phyloP scores from a whole-genome alignment of 2,113 vertebrate genomes.

The Eulacestoma nigropectus region DNA sequence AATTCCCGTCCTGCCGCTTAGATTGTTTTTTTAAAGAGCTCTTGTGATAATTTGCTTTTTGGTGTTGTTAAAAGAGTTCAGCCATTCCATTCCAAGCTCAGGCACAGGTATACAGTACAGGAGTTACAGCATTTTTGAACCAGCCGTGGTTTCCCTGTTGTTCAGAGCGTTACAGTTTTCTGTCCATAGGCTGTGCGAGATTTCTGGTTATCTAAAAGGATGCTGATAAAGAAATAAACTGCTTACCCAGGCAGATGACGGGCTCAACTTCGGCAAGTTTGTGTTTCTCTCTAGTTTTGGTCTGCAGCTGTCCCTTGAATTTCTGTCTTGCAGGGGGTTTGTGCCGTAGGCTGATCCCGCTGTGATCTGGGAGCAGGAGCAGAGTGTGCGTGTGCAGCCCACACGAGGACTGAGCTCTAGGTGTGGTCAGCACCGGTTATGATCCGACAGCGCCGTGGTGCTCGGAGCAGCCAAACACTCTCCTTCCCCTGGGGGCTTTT shows the following conservation, averaged over 20 bases:
- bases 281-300: background rate
- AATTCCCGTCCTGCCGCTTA: background rate
- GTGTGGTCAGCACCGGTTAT: constrained; percentile 80
- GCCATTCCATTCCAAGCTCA: background rate
- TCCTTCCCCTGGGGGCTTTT: background rate
- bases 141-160: background rate
- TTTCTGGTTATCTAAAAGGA: background rate
- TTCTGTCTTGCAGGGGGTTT: background rate
- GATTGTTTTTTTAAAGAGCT: background rate
- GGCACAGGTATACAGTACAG: background rate
- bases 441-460: constrained; percentile 40
- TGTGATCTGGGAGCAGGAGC: constrained; percentile 9
- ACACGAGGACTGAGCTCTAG: constrained; percentile 73
- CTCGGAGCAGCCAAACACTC: background rate
- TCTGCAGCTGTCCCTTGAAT: background rate
- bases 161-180: background rate
- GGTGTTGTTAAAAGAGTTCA: background rate
- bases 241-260: constrained; percentile 15
- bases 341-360: constrained; percentile 2
- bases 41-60: background rate
- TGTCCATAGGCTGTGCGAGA: background rate
- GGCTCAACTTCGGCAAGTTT: background rate
- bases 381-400: constrained; percentile 53
- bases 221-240: background rate
- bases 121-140: background rate